Evolutionary conservation across 2,888 invertebrate species (phyloP).

Genomic region (Himalopsyche tibetana): DNA sequence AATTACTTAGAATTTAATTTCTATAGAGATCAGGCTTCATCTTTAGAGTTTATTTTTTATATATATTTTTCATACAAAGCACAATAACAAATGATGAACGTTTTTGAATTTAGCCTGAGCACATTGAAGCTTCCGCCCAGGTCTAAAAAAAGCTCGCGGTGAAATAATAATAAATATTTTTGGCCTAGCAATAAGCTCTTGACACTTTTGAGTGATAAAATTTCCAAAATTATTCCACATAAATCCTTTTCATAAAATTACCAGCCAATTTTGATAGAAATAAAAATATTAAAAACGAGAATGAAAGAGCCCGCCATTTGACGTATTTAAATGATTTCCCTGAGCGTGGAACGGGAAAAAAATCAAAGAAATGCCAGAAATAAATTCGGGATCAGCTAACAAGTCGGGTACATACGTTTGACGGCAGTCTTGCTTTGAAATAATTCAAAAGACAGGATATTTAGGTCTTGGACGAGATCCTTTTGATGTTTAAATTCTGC

Average conservation of each 20-base stretch:
- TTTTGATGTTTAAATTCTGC: slow-evolving; percentile 4
- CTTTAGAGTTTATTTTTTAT: no score
- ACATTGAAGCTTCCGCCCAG: no score
- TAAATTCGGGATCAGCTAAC: not conserved
- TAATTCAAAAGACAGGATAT: slow-evolving; percentile 34
- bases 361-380: slow-evolving; percentile 12
- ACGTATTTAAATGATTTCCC: slow-evolving; percentile 26
- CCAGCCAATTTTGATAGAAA: slow-evolving; percentile 11
- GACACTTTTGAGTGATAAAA: slow-evolving; percentile 8
- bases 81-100: no score
- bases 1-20: no score
- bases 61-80: no score
- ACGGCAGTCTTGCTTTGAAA: slow-evolving; percentile 29
- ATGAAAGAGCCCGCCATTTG: not conserved
- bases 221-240: not conserved
- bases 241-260: slow-evolving; percentile 2
- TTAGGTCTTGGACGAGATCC: not conserved
- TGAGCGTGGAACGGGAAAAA: not conserved
- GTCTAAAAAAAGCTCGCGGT: no score
- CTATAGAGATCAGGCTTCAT: no score
- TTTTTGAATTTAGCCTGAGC: no score
- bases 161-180: no score
- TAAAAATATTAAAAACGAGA: not conserved
- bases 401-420: slow-evolving; percentile 28
- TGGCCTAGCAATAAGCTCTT: not conserved